Percentiles rank a stretch among this genome's conserved stretches.
These are phyloP conservation scores for Eurypyga helias DNA, from an alignment of 2,113 vertebrate genomes.

Conservation along the genomic window DNA sequence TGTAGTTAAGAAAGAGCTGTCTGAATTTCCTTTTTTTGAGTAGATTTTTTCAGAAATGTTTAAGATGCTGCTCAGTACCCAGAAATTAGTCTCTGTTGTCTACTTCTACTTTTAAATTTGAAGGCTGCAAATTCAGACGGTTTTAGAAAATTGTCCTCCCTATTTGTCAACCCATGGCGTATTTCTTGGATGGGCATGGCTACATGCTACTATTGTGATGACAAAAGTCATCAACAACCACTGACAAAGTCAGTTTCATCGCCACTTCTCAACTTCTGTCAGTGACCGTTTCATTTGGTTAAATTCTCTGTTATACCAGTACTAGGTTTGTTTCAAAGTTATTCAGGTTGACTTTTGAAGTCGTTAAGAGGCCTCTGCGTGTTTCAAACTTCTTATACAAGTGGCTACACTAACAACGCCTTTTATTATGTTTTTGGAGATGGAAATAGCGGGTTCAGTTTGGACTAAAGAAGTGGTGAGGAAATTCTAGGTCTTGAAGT, in stretches of 20 bases:
- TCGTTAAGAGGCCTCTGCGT: neutral
- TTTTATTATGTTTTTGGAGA: neutral
- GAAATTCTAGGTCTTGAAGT: neutral
- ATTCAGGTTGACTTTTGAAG: neutral
- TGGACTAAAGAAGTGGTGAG: neutral
- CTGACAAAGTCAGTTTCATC: too few relatives aligned
- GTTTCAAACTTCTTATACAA: neutral
- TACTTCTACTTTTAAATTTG: neutral
- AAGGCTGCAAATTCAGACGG: neutral
- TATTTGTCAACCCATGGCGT: neutral
- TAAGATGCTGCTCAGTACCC: neutral
- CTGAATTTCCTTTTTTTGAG: neutral
- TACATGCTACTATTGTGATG: neutral
- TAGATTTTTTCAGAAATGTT: neutral
- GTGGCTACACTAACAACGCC: neutral
- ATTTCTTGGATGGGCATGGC: neutral
- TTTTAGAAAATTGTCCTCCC: neutral
- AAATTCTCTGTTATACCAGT: neutral
- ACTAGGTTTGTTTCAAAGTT: neutral
- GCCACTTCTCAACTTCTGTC: neutral
- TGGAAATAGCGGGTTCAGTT: neutral
- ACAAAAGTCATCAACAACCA: neutral
- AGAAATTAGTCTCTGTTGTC: neutral
- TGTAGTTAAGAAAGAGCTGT: neutral
- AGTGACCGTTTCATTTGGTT: neutral